Evolutionary conservation across 2,113 vertebrate species (phyloP).

Genomic region (Bos javanicus): DNA sequence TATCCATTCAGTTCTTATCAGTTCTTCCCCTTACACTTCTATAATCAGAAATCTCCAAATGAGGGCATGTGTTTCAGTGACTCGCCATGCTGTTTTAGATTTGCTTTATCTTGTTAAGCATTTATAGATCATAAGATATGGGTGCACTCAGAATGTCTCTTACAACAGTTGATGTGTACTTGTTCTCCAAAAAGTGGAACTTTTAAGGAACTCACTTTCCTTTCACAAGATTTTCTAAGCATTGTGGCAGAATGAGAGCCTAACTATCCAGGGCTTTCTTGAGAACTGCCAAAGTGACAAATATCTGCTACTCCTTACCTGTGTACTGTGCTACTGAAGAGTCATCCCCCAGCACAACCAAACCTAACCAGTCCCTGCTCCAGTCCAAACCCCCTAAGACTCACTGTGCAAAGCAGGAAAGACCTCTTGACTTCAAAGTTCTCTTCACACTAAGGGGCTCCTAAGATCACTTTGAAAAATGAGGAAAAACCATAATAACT

Average conservation of each 20-base stretch:
- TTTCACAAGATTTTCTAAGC: neutral
- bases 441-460: neutral
- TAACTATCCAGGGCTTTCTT: neutral
- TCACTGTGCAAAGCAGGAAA: neutral
- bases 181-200: neutral
- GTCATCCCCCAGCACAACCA: neutral
- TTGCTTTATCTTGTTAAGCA: neutral
- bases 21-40: neutral
- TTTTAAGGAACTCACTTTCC: neutral
- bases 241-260: neutral
- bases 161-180: neutral
- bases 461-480: neutral
- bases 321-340: neutral
- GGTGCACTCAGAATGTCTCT: neutral
- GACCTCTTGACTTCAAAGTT: neutral
- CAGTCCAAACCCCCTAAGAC: neutral
- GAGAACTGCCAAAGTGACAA: neutral
- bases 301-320: neutral
- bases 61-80: neutral
- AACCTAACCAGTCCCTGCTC: neutral
- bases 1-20: conserved; percentile 29
- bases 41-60: neutral
- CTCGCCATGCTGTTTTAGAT: neutral
- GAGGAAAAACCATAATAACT: neutral
- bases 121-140: conserved; percentile 35